Conservation (phyloP, 64 coral and sea anemone genomes). For the Trachythela sp. region DNA sequence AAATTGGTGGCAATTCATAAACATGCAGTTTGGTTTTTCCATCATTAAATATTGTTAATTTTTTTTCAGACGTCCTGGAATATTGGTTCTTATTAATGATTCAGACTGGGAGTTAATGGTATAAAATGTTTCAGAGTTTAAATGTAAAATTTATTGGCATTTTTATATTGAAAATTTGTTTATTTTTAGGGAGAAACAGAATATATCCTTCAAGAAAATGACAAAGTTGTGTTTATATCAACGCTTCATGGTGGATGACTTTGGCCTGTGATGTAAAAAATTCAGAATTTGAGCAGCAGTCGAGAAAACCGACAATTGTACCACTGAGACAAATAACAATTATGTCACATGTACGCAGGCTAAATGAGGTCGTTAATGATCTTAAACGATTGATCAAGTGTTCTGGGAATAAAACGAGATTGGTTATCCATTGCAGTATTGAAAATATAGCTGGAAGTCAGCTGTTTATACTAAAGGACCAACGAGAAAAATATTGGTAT, state of each 20-base stretch:
- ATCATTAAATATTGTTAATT: neutral
- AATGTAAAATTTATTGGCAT: neutral
- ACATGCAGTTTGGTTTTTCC: no score
- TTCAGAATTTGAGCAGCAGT: neutral
- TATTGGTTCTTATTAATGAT: constrained; percentile 95
- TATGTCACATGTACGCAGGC: no score
- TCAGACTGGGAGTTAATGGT: constrained; percentile 95
- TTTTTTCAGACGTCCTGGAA: constrained; percentile 77
- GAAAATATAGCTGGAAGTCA: no score
- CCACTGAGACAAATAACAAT: no score
- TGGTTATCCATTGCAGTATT: no score
- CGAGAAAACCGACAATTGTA: neutral
- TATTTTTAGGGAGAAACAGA: constrained; percentile 80
- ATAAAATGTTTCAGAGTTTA: neutral
- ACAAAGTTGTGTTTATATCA: constrained; percentile 86
- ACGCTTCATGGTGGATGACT: constrained; percentile 96
- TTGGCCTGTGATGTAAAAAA: neutral
- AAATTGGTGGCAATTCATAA: neutral
- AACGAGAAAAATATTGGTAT: no score
- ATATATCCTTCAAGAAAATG: constrained; percentile 83
- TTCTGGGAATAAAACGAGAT: no score
- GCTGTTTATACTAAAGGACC: no score
- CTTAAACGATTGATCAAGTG: neutral
- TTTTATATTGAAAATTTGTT: neutral
- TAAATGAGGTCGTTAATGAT: no score